These are phyloP conservation scores for Sphaeridia pumilis DNA, from an alignment of 2,888 invertebrate genomes.

Conservation along the genomic window DNA sequence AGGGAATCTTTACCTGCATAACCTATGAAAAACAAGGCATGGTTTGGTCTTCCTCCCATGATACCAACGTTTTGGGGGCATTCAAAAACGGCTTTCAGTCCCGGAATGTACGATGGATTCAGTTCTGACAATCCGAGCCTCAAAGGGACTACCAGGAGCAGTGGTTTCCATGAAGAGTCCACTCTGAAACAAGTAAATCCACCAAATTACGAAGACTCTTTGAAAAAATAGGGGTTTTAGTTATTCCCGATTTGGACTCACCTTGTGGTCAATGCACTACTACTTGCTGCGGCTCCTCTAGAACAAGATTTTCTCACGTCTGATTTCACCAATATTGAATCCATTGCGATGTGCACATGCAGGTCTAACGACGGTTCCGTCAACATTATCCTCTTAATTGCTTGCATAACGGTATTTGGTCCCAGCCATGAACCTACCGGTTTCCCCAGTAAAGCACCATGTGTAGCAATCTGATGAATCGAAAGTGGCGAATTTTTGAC, in stretches of 20 bases:
- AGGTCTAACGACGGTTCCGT: conserved; percentile 27
- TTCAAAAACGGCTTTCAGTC: conserved; percentile 34
- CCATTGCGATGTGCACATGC: conserved; percentile 35
- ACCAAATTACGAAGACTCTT: too few relatives aligned
- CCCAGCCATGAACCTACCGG: conserved; percentile 98
- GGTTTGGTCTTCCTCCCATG: conserved; percentile 98
- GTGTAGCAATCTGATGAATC: conserved; percentile 85
- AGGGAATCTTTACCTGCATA: conserved; percentile 42
- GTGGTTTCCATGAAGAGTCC: conserved; percentile 59
- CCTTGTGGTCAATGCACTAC: conserved; percentile 13
- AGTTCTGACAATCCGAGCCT: conserved; percentile 87
- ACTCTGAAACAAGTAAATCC: too few relatives aligned
- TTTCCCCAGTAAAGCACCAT: conserved; percentile 92
- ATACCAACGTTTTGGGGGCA: conserved; percentile 53
- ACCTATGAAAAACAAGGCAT: conserved; percentile 93
- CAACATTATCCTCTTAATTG: conserved; percentile 65
- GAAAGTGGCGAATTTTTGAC: conserved; percentile 31
- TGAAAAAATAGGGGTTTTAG: too few relatives aligned
- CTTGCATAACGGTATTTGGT: conserved; percentile 97
- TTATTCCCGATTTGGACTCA: neutral
- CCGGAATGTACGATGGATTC: conserved; percentile 73
- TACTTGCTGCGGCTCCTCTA: neutral
- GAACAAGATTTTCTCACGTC: conserved; percentile 31
- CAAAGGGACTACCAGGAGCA: conserved; percentile 73
- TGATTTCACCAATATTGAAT: conserved; percentile 32